Percentiles rank a stretch among this genome's conserved stretches.
Conservation (phyloP, 2,113 vertebrate species). For the Hemibagrus wyckioides region DNA sequence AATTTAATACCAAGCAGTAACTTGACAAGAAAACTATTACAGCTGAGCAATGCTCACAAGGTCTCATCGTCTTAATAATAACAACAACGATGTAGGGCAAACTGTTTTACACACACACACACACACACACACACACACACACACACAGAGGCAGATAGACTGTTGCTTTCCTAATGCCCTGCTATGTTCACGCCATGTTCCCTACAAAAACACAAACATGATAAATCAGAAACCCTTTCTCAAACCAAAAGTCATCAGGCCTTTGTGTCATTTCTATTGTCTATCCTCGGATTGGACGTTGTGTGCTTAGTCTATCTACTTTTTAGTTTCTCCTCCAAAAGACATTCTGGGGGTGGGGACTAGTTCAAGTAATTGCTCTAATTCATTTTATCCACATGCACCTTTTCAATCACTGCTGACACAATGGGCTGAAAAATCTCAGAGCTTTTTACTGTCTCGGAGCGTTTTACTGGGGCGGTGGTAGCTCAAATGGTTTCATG, state of each 20-base stretch:
- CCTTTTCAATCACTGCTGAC: too few relatives aligned
- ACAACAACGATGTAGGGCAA: background rate
- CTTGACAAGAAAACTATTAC: background rate
- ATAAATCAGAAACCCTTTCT: background rate
- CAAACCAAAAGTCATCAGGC: background rate
- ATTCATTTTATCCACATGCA: too few relatives aligned
- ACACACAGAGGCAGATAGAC: background rate
- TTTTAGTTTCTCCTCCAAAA: background rate
- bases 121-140: background rate
- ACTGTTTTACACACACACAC: background rate
- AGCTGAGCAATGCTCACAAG: background rate
- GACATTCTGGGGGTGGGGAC: too few relatives aligned
- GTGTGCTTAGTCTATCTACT: background rate
- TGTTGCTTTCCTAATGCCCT: background rate
- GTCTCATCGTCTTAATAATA: background rate
- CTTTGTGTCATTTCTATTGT: background rate
- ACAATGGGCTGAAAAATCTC: too few relatives aligned
- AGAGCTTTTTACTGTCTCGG: too few relatives aligned
- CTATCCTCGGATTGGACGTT: background rate
- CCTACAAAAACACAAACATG: background rate
- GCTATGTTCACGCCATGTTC: background rate
- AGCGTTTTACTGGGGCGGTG: too few relatives aligned
- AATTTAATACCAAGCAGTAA: background rate
- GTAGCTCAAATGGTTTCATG: too few relatives aligned
- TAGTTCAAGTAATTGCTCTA: too few relatives aligned